A percentile compares a stretch with the other conserved stretches of the same genome.
These are phyloP conservation scores for Rhopalosiphum nymphaeae DNA, from an alignment of 2,888 invertebrate species.

Conservation along the genomic window DNA sequence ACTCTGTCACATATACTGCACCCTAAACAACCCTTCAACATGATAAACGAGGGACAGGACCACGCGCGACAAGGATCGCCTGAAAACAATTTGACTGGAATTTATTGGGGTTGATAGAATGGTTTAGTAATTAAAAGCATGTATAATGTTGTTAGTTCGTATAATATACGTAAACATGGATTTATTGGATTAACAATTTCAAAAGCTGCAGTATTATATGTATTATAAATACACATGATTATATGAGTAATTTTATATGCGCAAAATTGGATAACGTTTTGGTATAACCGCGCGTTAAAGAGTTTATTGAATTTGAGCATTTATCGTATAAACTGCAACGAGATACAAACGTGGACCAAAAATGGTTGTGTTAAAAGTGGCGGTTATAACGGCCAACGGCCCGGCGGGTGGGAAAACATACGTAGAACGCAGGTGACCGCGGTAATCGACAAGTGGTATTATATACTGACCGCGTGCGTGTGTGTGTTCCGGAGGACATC, in stretches of 20 bases:
- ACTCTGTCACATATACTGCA: background rate
- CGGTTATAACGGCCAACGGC: background rate
- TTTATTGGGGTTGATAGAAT: background rate
- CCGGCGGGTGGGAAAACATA: background rate
- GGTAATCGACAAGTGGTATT: constrained; percentile 4
- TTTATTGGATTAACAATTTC: background rate
- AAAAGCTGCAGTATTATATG: background rate
- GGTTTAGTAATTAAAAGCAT: background rate
- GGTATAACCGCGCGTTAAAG: background rate
- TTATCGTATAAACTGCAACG: background rate
- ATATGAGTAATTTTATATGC: background rate
- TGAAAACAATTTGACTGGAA: background rate
- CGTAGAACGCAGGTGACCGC: background rate
- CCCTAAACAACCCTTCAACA: constrained; percentile 4
- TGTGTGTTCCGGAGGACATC: constrained; percentile 22
- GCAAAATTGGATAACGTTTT: background rate
- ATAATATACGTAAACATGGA: background rate
- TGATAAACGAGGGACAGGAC: background rate
- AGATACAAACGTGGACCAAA: background rate
- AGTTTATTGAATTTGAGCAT: background rate
- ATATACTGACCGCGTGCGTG: background rate
- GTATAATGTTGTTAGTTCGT: background rate
- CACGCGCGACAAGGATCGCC: background rate
- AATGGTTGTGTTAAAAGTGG: background rate
- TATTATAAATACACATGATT: background rate